Conservation (phyloP, 92 coral and sea anemone species). For the Desmophyllum pertusum region DNA sequence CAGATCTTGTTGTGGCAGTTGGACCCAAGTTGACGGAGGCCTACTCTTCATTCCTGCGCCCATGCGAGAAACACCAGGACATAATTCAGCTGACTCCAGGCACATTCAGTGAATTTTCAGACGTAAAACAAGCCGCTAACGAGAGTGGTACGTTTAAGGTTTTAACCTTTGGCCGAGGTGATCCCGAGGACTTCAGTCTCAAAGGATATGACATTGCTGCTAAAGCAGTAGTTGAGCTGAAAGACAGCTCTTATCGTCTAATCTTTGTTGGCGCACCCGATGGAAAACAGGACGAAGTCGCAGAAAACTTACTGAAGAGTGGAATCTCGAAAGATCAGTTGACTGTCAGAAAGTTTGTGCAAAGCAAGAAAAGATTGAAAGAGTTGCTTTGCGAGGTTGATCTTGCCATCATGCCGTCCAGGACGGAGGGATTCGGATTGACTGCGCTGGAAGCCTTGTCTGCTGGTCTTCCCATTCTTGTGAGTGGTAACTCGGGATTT, state of each 20-base stretch:
- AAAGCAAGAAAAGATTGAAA: neutral
- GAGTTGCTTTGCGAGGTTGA: neutral
- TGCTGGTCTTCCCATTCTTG: conserved; percentile 31
- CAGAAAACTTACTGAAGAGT: neutral
- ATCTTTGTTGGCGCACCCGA: conserved; percentile 17
- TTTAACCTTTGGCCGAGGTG: conserved; percentile 17
- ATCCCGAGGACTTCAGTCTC: conserved; percentile 26
- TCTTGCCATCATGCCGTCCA: conserved; percentile 8
- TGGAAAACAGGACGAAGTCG: neutral
- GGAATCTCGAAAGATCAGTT: neutral
- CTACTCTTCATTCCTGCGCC: neutral
- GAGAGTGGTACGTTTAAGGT: neutral
- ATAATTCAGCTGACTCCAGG: conserved; percentile 5
- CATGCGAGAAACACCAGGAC: neutral
- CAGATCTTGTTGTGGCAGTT: conserved; percentile 33
- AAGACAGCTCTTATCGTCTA: conserved; percentile 8
- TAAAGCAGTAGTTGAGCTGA: conserved; percentile 24
- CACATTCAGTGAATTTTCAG: neutral
- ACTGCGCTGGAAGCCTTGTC: conserved; percentile 23
- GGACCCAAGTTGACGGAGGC: conserved; percentile 20
- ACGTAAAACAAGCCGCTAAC: neutral
- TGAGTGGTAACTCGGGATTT: conserved; percentile 18
- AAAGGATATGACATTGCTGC: conserved; percentile 37
- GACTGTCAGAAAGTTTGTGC: neutral
- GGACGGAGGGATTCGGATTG: conserved; percentile 13